phyloP scores from a whole-genome alignment of 2,888 invertebrate species.

The Amiota mariae region DNA sequence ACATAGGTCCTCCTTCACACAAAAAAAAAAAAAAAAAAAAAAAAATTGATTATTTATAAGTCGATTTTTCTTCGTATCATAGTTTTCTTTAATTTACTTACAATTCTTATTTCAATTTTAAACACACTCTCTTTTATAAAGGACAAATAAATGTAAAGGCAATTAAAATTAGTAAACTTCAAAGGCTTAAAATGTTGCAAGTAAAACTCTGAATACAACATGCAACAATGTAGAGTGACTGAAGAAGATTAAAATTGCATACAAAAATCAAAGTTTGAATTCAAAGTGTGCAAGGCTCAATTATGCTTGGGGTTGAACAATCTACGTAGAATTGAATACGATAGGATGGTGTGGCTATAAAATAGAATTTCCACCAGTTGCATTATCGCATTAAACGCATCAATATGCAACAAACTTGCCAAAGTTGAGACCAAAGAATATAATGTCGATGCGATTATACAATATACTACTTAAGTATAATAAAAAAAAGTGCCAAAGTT shows the following conservation, averaged over 20 bases:
- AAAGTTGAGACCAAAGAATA: slow-evolving; percentile 8
- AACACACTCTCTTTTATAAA: too few relatives aligned
- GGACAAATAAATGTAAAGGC: too few relatives aligned
- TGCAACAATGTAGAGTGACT: slow-evolving; percentile 19
- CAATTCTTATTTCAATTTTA: too few relatives aligned
- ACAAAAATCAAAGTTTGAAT: background rate
- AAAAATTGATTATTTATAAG: too few relatives aligned
- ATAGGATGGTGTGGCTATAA: background rate
- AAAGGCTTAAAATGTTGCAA: slow-evolving; percentile 16
- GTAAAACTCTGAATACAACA: background rate
- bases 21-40: too few relatives aligned
- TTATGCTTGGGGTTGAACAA: background rate
- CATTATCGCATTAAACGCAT: background rate
- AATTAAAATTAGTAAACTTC: background rate
- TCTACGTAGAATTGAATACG: background rate
- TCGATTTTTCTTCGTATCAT: too few relatives aligned
- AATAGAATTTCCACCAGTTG: slow-evolving; percentile 23
- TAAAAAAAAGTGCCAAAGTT: slow-evolving; percentile 33
- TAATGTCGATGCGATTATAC: background rate
- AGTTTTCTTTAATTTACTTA: too few relatives aligned
- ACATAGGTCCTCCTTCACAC: too few relatives aligned
- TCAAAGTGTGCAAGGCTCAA: background rate
- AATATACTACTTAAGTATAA: slow-evolving; percentile 2
- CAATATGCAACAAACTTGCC: slow-evolving; percentile 25
- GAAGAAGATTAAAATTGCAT: background rate